phyloP scores from a whole-genome alignment of 1,140 invertebrate species.

The Cyphomyrmex costatus region DNA sequence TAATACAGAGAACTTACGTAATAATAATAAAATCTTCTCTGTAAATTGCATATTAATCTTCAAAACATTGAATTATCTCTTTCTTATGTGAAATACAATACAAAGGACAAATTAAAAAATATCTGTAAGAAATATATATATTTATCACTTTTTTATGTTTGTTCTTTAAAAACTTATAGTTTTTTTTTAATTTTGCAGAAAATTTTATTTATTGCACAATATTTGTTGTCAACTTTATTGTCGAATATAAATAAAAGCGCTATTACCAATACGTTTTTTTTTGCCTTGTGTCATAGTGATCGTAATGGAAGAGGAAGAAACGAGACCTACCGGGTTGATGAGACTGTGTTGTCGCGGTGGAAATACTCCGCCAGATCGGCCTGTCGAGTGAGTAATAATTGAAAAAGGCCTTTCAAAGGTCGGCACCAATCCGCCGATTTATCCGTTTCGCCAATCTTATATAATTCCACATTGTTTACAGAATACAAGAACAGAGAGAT shows the following conservation, averaged over 20 bases:
- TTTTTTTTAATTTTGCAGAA: neutral
- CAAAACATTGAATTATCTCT: neutral
- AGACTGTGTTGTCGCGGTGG: conserved; percentile 77
- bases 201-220: neutral
- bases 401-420: conserved; percentile 39
- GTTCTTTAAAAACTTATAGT: neutral
- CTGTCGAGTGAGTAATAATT: conserved; percentile 80
- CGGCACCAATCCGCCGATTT: conserved; percentile 38
- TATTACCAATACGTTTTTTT: neutral
- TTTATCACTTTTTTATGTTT: neutral
- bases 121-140: neutral
- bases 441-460: neutral
- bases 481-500: conserved; percentile 1
- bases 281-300: conserved; percentile 69
- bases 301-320: conserved; percentile 78
- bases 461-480: conserved; percentile 10
- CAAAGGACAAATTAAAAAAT: neutral
- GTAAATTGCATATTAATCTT: neutral
- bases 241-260: neutral
- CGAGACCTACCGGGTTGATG: conserved; percentile 75
- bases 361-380: conserved; percentile 76
- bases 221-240: neutral
- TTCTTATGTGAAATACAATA: neutral
- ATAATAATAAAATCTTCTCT: neutral
- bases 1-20: neutral